Evolutionary conservation across 2,797 vertebrate species (phyloP), one percentile per base, ranked within the genome.

Genomic region (Acestrorhynchus altus): DNA sequence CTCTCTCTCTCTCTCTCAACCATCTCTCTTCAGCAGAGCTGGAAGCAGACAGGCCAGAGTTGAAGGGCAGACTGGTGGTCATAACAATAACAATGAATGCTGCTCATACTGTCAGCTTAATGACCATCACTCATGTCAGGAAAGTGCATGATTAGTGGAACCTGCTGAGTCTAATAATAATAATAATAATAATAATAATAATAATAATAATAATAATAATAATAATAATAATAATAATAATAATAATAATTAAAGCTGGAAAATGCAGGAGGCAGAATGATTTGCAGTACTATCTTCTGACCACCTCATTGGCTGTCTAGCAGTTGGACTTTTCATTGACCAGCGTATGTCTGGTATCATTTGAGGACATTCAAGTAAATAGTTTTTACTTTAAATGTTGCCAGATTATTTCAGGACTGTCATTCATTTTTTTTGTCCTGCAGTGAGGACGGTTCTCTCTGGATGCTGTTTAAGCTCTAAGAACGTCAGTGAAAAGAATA

Each of bases 1-100:
- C 16, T 52, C 49, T 52, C 49, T 20, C 49, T 26, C 0, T 26
- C 24, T 47, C 22, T n/a, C n/a, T n/a, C 20, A n/a, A 20, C 24
- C 49, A 39, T 57, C 16, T 59, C 52, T 44, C 66, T 76, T 24
- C 5, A 10, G 9, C 56, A 61, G 16, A 0, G 28, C 59, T 35
- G 59, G 59, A 51, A 59, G 59, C 68, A 59, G 75, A 70, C 71
- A 73, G 79, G 56, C 56, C 71, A 57, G 56, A 68, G 60, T 81
- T 69, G 60, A 77, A 70, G 60, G 44, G 18, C 11, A 11, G 46
- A 28, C 76, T 46, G 35, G 47, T 59, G 51, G 79, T 72, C 75
- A 68, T 57, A 31, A 63, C 67, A 57, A 67, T 70, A 60, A 40
- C 31, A 70, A 31, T 49, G 54, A 75, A 39, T 64, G 44, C 28